Evolutionary conservation across 1,140 invertebrate species (phyloP).

Genomic region (Yoshiicerus persimilis): DNA sequence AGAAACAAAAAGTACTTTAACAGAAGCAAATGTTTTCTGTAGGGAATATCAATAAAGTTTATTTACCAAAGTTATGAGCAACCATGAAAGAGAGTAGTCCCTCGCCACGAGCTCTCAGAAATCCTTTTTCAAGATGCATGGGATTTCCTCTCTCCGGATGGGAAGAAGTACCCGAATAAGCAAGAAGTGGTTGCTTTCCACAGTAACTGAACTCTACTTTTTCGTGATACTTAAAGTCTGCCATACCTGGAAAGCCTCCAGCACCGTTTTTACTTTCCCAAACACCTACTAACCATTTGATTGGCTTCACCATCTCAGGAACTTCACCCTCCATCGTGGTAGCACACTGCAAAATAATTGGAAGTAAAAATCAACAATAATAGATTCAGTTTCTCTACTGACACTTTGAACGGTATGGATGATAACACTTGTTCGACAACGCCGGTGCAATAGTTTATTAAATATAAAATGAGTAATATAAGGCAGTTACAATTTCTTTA

Average conservation of each 20-base stretch:
- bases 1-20: background rate
- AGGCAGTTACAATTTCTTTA: too few species aligned
- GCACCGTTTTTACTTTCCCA: conserved; percentile 61
- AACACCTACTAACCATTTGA: conserved; percentile 64
- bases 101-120: conserved; percentile 62
- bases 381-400: too few species aligned
- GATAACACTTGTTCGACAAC: too few species aligned
- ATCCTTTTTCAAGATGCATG: conserved; percentile 68
- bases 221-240: conserved; percentile 64
- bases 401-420: too few species aligned
- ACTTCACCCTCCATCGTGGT: conserved; percentile 29
- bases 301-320: conserved; percentile 57
- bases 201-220: conserved; percentile 63
- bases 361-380: too few species aligned
- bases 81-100: conserved; percentile 62
- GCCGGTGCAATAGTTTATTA: too few species aligned
- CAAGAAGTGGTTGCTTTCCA: conserved; percentile 65
- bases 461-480: too few species aligned
- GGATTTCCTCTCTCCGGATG: conserved; percentile 60
- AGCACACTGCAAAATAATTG: too few species aligned
- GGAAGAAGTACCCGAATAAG: conserved; percentile 61
- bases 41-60: background rate
- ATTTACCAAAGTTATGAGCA: conserved; percentile 63
- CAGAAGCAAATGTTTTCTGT: too few species aligned
- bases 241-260: conserved; percentile 64